These are phyloP conservation scores for Temnothorax curvispinosus DNA, from an alignment of 1,140 invertebrate species.

Conservation along the genomic window DNA sequence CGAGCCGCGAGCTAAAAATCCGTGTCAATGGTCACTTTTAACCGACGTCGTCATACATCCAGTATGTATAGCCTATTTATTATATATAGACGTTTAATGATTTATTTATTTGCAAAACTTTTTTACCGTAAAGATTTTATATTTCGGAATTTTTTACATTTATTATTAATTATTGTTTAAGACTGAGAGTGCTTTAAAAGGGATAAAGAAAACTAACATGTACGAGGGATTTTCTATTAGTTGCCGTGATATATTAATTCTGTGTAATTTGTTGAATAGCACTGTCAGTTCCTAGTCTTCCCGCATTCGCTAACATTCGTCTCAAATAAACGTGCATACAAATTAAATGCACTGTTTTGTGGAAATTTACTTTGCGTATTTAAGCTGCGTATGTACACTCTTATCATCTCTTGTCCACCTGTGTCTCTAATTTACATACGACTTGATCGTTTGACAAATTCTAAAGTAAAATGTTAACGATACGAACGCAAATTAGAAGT, in stretches of 20 bases:
- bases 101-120: conserved; percentile 4
- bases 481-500: conserved; percentile 41
- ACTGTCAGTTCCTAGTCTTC: neutral
- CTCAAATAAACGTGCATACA: conserved; percentile 18
- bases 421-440: conserved; percentile 43
- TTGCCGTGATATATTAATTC: neutral
- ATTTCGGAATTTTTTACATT: neutral
- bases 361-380: conserved; percentile 32
- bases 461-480: conserved; percentile 44
- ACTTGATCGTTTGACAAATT: conserved; percentile 33
- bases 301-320: neutral
- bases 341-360: conserved; percentile 35
- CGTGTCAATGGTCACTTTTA: conserved; percentile 54
- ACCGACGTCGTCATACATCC: conserved; percentile 24
- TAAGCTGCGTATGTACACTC: conserved; percentile 13
- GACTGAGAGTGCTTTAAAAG: neutral
- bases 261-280: neutral
- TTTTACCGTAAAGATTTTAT: neutral
- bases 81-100: neutral
- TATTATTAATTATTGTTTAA: neutral
- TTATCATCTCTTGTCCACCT: conserved; percentile 37
- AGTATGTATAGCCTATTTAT: neutral
- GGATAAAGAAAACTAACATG: neutral
- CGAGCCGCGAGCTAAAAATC: conserved; percentile 49
- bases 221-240: neutral